Conservation (phyloP, 2,888 invertebrate species). For the Sinhomidia bicolor region DNA sequence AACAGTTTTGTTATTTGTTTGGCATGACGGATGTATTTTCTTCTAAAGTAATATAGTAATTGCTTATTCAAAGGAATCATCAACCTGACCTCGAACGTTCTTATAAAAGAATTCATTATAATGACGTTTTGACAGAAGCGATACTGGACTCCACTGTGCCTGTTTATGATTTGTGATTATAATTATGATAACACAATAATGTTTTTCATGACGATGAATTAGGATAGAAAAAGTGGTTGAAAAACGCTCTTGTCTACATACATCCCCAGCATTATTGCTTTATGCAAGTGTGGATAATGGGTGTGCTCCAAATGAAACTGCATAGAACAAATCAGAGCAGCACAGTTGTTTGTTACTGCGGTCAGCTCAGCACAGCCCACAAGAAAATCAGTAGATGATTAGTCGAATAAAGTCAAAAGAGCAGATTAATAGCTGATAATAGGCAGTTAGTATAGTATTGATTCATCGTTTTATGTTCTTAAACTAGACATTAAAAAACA, state of each 20-base stretch:
- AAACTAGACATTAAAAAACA: too few relatives aligned
- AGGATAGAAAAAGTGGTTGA: too few relatives aligned
- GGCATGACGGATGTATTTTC: neutral
- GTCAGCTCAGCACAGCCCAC: constrained; percentile 23
- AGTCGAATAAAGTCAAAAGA: neutral
- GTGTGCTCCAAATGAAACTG: constrained; percentile 47
- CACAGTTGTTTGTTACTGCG: neutral
- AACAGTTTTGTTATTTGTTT: neutral
- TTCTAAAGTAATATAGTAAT: too few relatives aligned
- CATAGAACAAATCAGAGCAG: constrained; percentile 25
- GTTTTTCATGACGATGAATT: neutral
- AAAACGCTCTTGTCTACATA: neutral
- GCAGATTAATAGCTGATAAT: constrained; percentile 16
- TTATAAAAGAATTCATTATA: constrained; percentile 4
- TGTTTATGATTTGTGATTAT: constrained; percentile 19
- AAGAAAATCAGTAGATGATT: neutral
- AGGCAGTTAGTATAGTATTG: neutral
- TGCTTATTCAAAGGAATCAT: neutral
- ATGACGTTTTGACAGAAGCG: neutral
- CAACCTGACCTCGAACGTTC: neutral
- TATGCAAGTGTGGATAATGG: constrained; percentile 34
- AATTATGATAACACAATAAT: neutral
- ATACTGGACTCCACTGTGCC: neutral
- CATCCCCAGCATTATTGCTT: neutral
- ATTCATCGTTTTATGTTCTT: neutral